Base-by-base conservation (phyloP, 1,140 invertebrate genomes). In the Bursaphelenchus mucronatus region DNA sequence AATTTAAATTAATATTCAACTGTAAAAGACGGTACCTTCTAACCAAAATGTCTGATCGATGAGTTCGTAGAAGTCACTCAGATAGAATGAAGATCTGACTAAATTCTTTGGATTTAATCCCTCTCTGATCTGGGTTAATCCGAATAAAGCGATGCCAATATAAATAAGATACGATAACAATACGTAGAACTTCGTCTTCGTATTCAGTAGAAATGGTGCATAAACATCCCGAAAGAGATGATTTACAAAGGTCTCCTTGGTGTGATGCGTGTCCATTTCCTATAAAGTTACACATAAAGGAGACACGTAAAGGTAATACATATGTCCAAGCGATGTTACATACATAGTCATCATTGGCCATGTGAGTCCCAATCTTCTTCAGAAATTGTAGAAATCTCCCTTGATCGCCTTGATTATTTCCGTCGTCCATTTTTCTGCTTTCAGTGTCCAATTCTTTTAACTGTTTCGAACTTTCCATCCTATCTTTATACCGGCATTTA, bases 121-220 rank as follows among this genome's bases (percentile, higher is more conserved):
- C 56, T 76, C 57, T 50, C 45, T 1, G 45, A 59, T 59, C 13
- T 44, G 13, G 40, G 13, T 90, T 0, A 92, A 86, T 0, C 92
- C 92, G 82, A 91, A 94, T 47, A 91, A 86, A 0, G 91, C 91
- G 2, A 92, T 89, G 0, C 85, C 86, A 0, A 95, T 76, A 77
- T 96, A 97, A 0, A 86, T 82, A 8, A 87, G 83, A 81, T 95
- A 97, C 10, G 89, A 82, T 0, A 92, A 21, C 4, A 94, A 86
- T 8, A 94, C 87, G 3, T 90, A 43, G 0, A 86, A 82, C 83
- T 94, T 93, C 4, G 92, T 86, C 52, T 86, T 86, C 50, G 86
- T 86, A 63, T 87, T 88, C 76, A 92, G 90, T 3, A 95, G 84
- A 19, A 90, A 85, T 10, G 84, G 83, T 0, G 90, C 90, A 73